phyloP scores from a whole-genome alignment of 2,888 invertebrate species.

The Heteromurus nitidus region DNA sequence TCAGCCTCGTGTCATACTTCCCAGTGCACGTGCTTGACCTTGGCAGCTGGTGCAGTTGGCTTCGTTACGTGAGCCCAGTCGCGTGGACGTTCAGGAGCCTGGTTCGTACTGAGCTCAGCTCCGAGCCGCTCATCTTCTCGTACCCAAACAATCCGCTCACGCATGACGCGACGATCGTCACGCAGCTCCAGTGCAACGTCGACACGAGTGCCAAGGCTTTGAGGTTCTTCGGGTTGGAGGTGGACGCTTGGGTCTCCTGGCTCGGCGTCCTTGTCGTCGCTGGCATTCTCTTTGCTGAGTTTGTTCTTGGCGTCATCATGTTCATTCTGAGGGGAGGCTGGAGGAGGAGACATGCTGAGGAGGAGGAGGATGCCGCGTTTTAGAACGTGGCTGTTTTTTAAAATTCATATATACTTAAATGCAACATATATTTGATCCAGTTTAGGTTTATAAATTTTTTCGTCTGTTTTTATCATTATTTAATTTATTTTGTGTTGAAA shows the following conservation, averaged over 20 bases:
- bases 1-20: constrained; percentile 82
- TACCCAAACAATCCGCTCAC: constrained; percentile 81
- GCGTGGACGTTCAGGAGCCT: constrained; percentile 84
- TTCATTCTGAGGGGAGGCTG: constrained; percentile 51
- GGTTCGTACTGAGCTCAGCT: constrained; percentile 80
- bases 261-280: constrained; percentile 46
- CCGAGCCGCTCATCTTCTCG: constrained; percentile 72
- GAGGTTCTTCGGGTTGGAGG: constrained; percentile 63
- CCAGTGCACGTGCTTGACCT: constrained; percentile 83
- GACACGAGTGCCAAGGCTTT: constrained; percentile 66
- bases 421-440: no score
- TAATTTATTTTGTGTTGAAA: not conserved
- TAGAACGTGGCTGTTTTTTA: constrained; percentile 12
- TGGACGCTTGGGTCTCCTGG: constrained; percentile 49
- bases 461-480: not conserved
- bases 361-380: constrained; percentile 47
- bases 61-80: constrained; percentile 83
- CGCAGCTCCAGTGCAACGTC: constrained; percentile 76
- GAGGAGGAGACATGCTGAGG: constrained; percentile 11
- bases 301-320: constrained; percentile 49
- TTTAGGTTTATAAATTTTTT: not conserved
- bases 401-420: not conserved
- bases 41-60: constrained; percentile 81
- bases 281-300: constrained; percentile 31
- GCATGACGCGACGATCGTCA: constrained; percentile 90